phyloP scores from a whole-genome alignment of 2,888 invertebrate genomes.

The Dolichopus griseipennis region DNA sequence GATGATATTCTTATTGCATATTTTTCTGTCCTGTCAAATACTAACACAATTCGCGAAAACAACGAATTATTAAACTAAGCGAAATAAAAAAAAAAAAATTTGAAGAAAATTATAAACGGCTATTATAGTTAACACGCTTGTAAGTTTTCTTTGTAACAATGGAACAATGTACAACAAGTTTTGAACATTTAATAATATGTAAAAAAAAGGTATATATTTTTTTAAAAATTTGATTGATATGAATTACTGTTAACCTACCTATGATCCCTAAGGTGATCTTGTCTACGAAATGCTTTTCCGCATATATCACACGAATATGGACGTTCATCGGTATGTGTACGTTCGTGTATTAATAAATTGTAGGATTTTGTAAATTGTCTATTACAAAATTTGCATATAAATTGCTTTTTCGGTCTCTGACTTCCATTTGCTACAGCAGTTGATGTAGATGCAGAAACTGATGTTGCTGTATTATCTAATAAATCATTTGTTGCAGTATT shows the following conservation, averaged over 20 bases:
- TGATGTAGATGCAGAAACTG: constrained; percentile 15
- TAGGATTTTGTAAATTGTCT: constrained; percentile 96
- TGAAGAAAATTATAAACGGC: neutral
- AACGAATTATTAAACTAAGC: neutral
- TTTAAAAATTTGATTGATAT: neutral
- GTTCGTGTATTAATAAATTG: constrained; percentile 91
- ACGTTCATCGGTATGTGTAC: constrained; percentile 95
- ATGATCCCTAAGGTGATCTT: constrained; percentile 90
- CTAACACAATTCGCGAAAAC: neutral
- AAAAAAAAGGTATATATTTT: neutral
- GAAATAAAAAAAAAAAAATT: neutral
- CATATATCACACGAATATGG: constrained; percentile 98
- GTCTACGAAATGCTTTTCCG: constrained; percentile 92
- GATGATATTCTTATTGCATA: neutral
- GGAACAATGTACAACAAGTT: no score
- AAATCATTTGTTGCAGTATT: constrained; percentile 14
- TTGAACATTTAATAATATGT: no score
- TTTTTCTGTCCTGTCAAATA: neutral
- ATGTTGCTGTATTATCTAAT: constrained; percentile 15
- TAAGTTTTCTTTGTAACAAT: no score
- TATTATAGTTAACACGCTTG: neutral
- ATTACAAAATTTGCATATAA: constrained; percentile 96
- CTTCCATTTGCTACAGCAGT: constrained; percentile 28
- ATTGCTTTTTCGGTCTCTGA: constrained; percentile 89
- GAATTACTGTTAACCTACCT: constrained; percentile 53